A percentile compares a stretch with the other conserved stretches of the same genome.
These are phyloP conservation scores for Arctia plantaginis DNA, from an alignment of 2,888 invertebrate genomes.

Conservation along the genomic window DNA sequence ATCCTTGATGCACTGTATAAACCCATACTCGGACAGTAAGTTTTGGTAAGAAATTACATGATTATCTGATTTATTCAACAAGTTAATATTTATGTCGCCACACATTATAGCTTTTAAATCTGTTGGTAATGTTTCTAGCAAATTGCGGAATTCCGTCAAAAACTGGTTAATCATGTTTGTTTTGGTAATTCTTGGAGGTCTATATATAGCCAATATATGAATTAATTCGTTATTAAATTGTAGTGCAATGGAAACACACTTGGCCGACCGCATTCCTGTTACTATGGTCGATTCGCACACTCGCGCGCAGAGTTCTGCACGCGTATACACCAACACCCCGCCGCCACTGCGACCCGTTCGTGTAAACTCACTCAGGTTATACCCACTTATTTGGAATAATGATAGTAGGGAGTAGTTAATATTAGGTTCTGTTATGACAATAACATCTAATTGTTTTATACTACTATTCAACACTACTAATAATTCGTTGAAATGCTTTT, in stretches of 20 bases:
- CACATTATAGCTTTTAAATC: background rate
- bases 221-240: background rate
- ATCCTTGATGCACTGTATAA: too few relatives aligned
- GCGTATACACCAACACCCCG: too few relatives aligned
- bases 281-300: background rate
- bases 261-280: background rate
- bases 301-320: too few relatives aligned
- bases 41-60: too few relatives aligned
- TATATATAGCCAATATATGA: too few relatives aligned
- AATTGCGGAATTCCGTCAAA: background rate
- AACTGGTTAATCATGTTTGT: background rate
- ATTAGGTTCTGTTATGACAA: background rate
- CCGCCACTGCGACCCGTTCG: too few relatives aligned
- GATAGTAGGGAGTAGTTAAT: too few relatives aligned
- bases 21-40: too few relatives aligned
- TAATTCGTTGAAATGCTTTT: background rate
- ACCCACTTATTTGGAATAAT: too few relatives aligned
- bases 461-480: background rate
- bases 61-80: background rate
- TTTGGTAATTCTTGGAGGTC: background rate
- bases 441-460: background rate
- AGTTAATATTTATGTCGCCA: background rate
- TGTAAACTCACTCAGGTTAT: too few relatives aligned
- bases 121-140: background rate
- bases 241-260: background rate